phyloP scores from a whole-genome alignment of 2,888 invertebrate species.

The Heliconius erato region DNA sequence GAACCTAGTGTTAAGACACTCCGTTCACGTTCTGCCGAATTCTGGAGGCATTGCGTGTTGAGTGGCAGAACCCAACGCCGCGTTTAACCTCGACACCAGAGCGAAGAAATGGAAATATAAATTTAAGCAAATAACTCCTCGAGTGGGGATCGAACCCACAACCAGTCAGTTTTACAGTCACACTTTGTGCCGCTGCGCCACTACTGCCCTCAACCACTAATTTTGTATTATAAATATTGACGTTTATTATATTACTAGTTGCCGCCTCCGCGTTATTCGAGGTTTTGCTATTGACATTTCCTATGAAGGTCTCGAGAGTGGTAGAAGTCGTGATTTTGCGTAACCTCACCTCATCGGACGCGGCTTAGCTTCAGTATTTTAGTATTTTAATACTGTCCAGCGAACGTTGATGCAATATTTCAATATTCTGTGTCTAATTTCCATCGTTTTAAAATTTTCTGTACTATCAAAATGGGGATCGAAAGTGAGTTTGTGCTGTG shows the following conservation, averaged over 20 bases:
- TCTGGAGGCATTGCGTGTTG: not conserved
- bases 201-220: no score
- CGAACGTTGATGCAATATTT: conserved; percentile 66
- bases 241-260: conserved; percentile 63
- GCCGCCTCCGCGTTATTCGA: conserved; percentile 58
- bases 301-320: conserved; percentile 74
- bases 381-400: conserved; percentile 73
- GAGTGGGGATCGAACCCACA: no score
- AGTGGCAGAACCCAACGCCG: no score
- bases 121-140: no score
- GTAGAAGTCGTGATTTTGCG: conserved; percentile 80
- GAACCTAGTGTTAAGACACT: no score
- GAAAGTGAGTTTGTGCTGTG: conserved; percentile 61
- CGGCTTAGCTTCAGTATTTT: conserved; percentile 59
- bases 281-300: conserved; percentile 83
- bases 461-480: conserved; percentile 57
- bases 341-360: conserved; percentile 72
- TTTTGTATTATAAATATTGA: conserved; percentile 13
- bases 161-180: no score
- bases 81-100: no score
- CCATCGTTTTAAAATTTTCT: conserved; percentile 44
- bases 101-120: no score
- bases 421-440: conserved; percentile 34
- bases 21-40: no score
- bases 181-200: no score